Conservation (phyloP, 2,797 vertebrate genomes). For the Rhinogobio ventralis region DNA sequence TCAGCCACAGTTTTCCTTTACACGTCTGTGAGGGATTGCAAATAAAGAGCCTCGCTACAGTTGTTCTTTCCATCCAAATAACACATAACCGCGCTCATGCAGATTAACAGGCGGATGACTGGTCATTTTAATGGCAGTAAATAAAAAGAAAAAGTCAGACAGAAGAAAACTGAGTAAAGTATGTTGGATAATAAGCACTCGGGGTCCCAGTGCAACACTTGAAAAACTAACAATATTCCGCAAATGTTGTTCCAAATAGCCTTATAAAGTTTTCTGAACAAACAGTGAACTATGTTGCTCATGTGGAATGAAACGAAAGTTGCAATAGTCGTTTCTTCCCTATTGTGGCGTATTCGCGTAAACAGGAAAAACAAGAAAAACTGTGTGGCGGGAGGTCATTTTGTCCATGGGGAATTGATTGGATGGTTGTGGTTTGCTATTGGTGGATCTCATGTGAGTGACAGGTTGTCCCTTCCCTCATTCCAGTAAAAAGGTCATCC, state of each 20-base stretch:
- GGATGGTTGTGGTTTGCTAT: not conserved
- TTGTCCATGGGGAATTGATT: not conserved
- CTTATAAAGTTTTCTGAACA: not conserved
- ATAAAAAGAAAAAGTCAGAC: conserved; percentile 19
- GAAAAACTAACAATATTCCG: not conserved
- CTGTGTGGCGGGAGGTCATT: not conserved
- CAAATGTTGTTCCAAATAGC: not conserved
- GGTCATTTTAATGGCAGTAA: conserved; percentile 59
- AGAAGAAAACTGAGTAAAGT: not conserved
- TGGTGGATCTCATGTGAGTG: not conserved
- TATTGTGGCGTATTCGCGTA: not conserved
- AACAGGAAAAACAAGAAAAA: not conserved
- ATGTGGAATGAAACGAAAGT: not conserved
- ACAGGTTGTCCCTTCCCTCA: not conserved
- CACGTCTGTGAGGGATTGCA: conserved; percentile 32
- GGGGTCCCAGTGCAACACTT: not conserved
- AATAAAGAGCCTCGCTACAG: conserved; percentile 45
- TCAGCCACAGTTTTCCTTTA: conserved; percentile 58
- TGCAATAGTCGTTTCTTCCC: not conserved
- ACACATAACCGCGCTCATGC: conserved; percentile 18
- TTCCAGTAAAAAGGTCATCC: not conserved
- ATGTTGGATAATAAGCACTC: not conserved
- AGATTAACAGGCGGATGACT: conserved; percentile 48
- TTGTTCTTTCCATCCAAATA: conserved; percentile 46
- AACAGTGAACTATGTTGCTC: too few species aligned